phyloP scores from a whole-genome alignment of 1,140 invertebrate genomes.

The Belonocnema kinseyi region DNA sequence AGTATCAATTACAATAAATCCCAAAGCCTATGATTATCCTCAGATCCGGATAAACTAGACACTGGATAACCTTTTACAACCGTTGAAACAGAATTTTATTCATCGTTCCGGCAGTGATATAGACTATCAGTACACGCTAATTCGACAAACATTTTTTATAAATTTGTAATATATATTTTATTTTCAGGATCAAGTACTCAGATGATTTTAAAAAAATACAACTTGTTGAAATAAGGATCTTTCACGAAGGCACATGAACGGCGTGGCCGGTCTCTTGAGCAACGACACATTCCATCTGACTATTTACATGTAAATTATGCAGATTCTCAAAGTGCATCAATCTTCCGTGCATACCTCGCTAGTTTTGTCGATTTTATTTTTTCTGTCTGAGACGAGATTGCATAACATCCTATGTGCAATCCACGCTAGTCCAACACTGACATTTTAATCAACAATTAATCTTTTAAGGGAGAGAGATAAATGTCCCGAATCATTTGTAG shows the following conservation, averaged over 20 bases:
- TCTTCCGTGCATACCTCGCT: constrained; percentile 46
- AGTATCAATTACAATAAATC: constrained; percentile 20
- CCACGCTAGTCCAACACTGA: not conserved
- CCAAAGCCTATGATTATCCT: constrained; percentile 13
- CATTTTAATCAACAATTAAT: constrained; percentile 43
- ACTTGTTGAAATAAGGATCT: constrained; percentile 31
- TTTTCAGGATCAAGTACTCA: no score
- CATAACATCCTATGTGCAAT: constrained; percentile 43
- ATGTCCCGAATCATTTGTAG: no score
- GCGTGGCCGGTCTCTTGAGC: constrained; percentile 13
- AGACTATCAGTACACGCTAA: not conserved
- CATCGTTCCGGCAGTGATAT: constrained; percentile 2
- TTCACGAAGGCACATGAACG: constrained; percentile 4
- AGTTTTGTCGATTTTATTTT: constrained; percentile 56
- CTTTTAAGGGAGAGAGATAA: not conserved
- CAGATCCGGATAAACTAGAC: not conserved
- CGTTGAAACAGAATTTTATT: constrained; percentile 14
- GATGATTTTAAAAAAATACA: not conserved
- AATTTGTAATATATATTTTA: no score
- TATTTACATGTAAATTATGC: constrained; percentile 62
- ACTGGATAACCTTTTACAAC: not conserved
- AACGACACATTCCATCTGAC: constrained; percentile 50
- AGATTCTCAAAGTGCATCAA: constrained; percentile 56
- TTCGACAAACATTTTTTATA: no score
- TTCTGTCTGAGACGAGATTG: constrained; percentile 44